These are phyloP conservation scores for Chaetodon trifascialis DNA, from an alignment of 2,113 vertebrate genomes.

Conservation along the genomic window DNA sequence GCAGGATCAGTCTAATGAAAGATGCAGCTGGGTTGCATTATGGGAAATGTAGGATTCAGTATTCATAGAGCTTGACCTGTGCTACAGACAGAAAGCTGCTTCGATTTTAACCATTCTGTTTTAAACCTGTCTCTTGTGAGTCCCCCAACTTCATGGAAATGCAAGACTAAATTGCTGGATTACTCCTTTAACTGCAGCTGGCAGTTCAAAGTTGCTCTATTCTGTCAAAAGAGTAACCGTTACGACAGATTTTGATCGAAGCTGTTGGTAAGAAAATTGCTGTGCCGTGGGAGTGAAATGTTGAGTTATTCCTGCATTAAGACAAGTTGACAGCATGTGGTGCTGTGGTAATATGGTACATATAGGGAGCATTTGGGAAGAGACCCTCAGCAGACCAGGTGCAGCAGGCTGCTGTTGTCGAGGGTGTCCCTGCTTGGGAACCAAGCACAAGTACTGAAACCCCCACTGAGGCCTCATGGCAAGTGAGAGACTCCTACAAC, in stretches of 20 bases:
- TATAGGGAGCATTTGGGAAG: slow-evolving; percentile 25
- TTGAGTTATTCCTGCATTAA: slow-evolving; percentile 7
- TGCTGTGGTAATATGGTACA: slow-evolving; percentile 26
- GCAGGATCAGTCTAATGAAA: not conserved
- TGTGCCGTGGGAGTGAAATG: slow-evolving; percentile 8
- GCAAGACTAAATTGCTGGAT: not conserved
- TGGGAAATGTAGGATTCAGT: not conserved
- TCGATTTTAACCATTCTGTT: not conserved
- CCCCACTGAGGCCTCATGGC: not conserved
- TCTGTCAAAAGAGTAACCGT: not conserved
- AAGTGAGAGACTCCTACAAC: not conserved
- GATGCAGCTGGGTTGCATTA: not conserved
- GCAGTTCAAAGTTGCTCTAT: not conserved
- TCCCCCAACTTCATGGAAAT: not conserved
- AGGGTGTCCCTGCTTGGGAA: not conserved
- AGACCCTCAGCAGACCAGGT: slow-evolving; percentile 15
- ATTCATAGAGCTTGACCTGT: not conserved
- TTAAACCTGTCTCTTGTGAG: not conserved
- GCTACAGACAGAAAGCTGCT: not conserved
- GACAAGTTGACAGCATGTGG: slow-evolving; percentile 29
- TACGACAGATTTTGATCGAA: not conserved
- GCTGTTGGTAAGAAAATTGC: not conserved
- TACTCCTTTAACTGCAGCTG: not conserved
- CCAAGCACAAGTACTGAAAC: not conserved
- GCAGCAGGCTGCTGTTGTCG: slow-evolving; percentile 5